Conservation (phyloP, 1,140 invertebrate species). For the Drosophila oshimai region DNA sequence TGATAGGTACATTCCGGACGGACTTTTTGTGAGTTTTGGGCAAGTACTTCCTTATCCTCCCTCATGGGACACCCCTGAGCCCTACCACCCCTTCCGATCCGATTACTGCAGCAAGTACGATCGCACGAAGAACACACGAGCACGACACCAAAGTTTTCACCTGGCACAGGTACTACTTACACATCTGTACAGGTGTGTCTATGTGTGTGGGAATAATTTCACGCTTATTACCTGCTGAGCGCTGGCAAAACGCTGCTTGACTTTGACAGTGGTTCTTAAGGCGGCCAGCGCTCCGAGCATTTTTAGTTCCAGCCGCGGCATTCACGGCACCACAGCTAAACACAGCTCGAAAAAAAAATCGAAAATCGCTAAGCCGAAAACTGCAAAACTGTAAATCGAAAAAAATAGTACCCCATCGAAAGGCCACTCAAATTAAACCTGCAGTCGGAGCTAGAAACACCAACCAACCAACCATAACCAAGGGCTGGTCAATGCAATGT, state of each 20-base stretch:
- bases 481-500: conserved; percentile 26
- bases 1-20: too few species aligned
- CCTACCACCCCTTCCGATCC: too few species aligned
- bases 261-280: conserved; percentile 73
- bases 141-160: neutral
- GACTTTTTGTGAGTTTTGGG: too few species aligned
- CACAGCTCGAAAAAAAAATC: too few species aligned
- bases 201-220: conserved; percentile 48
- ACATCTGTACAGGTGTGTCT: neutral
- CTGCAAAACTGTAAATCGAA: neutral
- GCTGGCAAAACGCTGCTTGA: conserved; percentile 23
- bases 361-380: too few species aligned
- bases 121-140: too few species aligned
- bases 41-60: too few species aligned
- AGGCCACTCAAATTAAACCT: too few species aligned
- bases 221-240: conserved; percentile 49
- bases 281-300: conserved; percentile 39
- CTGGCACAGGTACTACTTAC: neutral
- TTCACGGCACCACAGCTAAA: conserved; percentile 71
- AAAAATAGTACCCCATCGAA: neutral
- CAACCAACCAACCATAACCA: conserved; percentile 12
- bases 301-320: conserved; percentile 73
- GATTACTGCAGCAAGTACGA: too few species aligned
- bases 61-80: too few species aligned
- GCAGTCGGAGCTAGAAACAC: neutral